Evolutionary conservation across 2,113 vertebrate genomes (phyloP).

Genomic region (Pongo abelii): DNA sequence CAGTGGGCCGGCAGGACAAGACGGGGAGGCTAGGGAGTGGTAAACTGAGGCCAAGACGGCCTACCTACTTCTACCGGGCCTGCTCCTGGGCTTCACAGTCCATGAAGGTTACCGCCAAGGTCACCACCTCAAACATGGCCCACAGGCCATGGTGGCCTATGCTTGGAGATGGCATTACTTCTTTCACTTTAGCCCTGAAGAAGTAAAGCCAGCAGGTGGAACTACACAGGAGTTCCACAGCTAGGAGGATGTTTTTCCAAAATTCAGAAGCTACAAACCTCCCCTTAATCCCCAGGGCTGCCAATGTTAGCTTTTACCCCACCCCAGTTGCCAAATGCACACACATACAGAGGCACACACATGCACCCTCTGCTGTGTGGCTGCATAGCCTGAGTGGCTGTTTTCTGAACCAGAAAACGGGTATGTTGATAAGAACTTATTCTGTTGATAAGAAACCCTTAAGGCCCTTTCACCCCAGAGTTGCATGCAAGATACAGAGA

Average conservation of each 20-base stretch:
- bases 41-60: neutral
- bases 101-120: neutral
- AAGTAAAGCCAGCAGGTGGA: neutral
- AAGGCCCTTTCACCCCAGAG: neutral
- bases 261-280: neutral
- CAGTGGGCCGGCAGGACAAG: neutral
- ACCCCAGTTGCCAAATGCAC: neutral
- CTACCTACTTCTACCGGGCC: neutral
- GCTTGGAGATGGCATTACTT: neutral
- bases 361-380: too few species aligned
- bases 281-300: neutral
- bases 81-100: neutral
- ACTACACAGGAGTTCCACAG: too few species aligned
- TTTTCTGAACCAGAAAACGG: neutral
- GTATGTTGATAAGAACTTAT: neutral
- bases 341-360: neutral
- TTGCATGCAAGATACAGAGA: neutral
- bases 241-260: neutral
- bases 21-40: too few species aligned
- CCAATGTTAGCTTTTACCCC: neutral
- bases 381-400: neutral
- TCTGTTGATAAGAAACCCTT: neutral
- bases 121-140: neutral
- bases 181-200: neutral
- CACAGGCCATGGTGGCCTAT: neutral